phyloP scores from a whole-genome alignment of 2,797 vertebrate species.

The Falco biarmicus region DNA sequence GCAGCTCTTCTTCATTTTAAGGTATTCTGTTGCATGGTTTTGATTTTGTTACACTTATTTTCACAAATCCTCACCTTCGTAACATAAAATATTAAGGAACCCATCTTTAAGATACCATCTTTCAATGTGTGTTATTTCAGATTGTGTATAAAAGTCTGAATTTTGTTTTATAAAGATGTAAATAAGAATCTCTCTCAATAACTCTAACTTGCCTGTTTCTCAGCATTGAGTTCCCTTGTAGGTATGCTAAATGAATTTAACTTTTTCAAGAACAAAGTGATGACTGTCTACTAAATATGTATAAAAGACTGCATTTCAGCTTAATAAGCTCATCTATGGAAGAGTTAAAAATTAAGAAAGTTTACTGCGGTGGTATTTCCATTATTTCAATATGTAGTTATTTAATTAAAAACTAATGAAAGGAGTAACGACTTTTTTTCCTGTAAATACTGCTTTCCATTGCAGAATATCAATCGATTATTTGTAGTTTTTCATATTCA shows the following conservation, averaged over 20 bases:
- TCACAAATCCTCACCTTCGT: conserved; percentile 31
- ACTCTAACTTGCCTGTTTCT: not conserved
- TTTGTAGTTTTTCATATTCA: not conserved
- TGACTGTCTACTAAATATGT: not conserved
- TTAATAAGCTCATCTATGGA: not conserved
- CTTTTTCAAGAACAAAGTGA: not conserved
- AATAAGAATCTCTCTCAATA: not conserved
- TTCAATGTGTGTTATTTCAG: not conserved
- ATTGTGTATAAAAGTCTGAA: not conserved
- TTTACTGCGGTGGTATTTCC: not conserved
- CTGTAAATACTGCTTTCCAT: not conserved
- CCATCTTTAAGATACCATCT: not conserved
- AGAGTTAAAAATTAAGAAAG: not conserved
- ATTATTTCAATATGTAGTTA: not conserved
- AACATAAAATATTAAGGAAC: not conserved
- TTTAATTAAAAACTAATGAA: not conserved
- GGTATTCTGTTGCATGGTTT: not conserved
- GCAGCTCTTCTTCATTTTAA: conserved; percentile 25
- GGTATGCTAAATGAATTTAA: not conserved
- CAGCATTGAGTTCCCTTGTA: not conserved
- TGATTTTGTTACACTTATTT: conserved; percentile 7
- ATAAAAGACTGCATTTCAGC: not conserved
- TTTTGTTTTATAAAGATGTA: not conserved
- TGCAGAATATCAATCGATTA: not conserved
- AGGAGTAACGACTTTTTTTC: not conserved